Base-by-base conservation (phyloP, 2,113 vertebrate species). In the Gymnarchus niloticus region DNA sequence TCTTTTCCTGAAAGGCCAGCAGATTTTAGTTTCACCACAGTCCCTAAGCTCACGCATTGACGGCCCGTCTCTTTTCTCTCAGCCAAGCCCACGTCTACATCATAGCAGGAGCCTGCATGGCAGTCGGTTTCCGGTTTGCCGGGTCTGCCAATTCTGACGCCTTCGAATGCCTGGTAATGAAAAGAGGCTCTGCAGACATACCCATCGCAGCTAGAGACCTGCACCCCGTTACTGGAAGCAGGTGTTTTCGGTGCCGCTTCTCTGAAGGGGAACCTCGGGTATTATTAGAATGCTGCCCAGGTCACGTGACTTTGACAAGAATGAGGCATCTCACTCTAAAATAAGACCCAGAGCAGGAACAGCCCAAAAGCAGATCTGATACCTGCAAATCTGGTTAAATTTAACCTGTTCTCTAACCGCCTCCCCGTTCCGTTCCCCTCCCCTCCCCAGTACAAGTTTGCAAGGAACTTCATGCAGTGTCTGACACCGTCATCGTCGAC, bases 81-180 rank as follows among this genome's bases (percentile, higher is more conserved):
- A 99, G 98, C 87, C 98, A 99, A 94, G 98, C 98, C 56, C 97
- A 99, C 4, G 96, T 98, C 90, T 99, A 99, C 94, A 99, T 99
- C 56, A 97, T 98, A 0, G 97, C 98, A 3, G 98, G 98, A 76
- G 98, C 97, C 0, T 99, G 98, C 81, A 92, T 99, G 91, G 96
- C 98, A 1, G 92, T 99, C 89, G 98, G 98, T 37, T 96, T 99
- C 89, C 95, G 97, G 87, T 99, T 99, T 89, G 97, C 98, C 1
- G 98, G 98, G 14, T 98, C 98, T 12, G 97, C 97, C 89, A 99
- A 99, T 87, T 94, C 96, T 25, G 96, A 98, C 82, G 98, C 98
- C 0, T 99, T 99, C 86, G 97, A 98, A 85, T 99, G 98, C 91
- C 93, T 99, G 95, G 96, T 97, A 91, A 69, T 17, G 1, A 25